Evolutionary conservation across 2,113 vertebrate genomes (phyloP).

Genomic region (Callaeas wilsoni): DNA sequence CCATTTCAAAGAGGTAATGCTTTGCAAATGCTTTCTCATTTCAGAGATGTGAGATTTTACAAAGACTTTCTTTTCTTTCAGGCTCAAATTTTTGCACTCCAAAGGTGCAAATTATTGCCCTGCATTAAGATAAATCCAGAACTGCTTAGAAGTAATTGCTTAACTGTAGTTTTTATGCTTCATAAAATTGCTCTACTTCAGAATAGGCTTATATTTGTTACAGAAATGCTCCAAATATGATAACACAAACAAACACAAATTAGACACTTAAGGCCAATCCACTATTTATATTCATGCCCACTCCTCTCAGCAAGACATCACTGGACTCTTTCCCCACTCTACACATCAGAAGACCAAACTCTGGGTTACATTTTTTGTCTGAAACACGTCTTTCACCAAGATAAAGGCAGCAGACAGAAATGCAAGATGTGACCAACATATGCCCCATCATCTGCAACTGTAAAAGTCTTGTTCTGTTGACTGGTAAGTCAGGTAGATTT

Average conservation of each 20-base stretch:
- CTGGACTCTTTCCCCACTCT: neutral
- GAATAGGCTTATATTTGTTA: neutral
- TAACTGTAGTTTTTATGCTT: neutral
- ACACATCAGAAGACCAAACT: neutral
- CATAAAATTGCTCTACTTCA: neutral
- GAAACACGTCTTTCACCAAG: neutral
- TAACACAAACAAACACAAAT: neutral
- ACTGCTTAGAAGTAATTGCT: neutral
- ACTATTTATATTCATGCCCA: neutral
- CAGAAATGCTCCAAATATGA: neutral
- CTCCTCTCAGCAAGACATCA: neutral
- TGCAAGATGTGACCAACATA: neutral
- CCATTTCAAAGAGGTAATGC: neutral
- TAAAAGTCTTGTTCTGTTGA: neutral
- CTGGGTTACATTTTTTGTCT: neutral
- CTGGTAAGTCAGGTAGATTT: neutral
- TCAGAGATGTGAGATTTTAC: neutral
- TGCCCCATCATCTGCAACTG: neutral
- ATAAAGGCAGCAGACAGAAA: neutral
- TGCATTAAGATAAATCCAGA: neutral
- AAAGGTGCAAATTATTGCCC: neutral
- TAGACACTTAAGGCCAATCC: neutral
- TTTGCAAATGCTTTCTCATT: neutral
- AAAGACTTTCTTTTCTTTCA: neutral
- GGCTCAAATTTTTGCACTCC: neutral